phyloP scores from a whole-genome alignment of 1,140 invertebrate genomes.

The Pseudomyrmex gracilis region DNA sequence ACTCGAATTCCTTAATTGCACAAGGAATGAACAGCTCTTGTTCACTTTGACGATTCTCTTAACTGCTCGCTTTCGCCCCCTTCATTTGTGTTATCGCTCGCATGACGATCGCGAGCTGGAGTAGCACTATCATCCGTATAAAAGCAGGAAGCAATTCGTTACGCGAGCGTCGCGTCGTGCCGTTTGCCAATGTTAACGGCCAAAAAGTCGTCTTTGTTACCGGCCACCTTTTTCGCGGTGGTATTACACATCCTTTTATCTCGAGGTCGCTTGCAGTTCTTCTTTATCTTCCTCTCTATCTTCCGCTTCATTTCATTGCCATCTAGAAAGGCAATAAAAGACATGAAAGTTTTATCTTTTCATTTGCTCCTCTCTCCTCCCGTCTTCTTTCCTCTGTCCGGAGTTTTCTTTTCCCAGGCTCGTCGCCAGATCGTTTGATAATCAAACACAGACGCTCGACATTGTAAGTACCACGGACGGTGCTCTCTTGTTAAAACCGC shows the following conservation, averaged over 20 bases:
- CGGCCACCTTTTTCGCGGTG: background rate
- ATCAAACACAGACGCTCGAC: constrained; percentile 18
- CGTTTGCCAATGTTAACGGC: constrained; percentile 18
- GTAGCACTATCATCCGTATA: background rate
- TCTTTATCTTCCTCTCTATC: constrained; percentile 53
- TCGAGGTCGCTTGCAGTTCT: background rate
- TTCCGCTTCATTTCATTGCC: constrained; percentile 50
- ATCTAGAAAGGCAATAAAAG: constrained; percentile 46
- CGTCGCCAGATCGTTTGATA: constrained; percentile 7
- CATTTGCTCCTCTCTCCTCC: constrained; percentile 19
- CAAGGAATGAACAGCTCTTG: constrained; percentile 2
- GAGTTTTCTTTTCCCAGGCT: constrained; percentile 19
- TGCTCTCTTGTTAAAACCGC: constrained; percentile 22
- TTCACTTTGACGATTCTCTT: constrained; percentile 42
- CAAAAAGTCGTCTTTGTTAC: constrained; percentile 36
- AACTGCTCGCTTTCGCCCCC: background rate
- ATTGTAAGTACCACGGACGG: background rate
- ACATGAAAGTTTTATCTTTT: constrained; percentile 60
- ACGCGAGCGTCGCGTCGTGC: background rate
- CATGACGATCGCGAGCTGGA: constrained; percentile 4
- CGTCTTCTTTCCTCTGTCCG: background rate
- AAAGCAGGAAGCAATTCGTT: constrained; percentile 32
- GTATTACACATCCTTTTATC: constrained; percentile 46
- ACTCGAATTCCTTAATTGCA: constrained; percentile 15
- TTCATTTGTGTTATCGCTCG: constrained; percentile 33